Percentiles rank a stretch among this genome's conserved stretches.
Evolutionary conservation across 2,888 invertebrate species (phyloP).

Genomic region (Pterostichus madidus): DNA sequence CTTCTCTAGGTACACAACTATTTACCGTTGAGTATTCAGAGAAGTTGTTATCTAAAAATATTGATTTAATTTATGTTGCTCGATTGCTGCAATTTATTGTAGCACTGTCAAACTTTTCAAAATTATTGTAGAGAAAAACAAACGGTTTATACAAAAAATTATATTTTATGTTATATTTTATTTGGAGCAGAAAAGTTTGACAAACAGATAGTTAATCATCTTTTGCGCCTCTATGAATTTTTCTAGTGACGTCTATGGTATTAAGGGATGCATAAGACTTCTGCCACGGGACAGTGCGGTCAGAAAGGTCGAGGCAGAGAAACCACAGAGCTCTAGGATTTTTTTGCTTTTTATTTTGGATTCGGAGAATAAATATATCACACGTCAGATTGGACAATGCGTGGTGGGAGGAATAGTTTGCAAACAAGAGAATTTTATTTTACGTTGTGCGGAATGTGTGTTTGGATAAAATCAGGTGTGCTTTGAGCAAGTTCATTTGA

Average conservation of each 20-base stretch:
- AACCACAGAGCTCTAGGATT: slow-evolving; percentile 64
- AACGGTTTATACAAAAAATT: too few species aligned
- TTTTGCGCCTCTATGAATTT: neutral
- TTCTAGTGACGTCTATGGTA: neutral
- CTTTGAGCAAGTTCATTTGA: neutral
- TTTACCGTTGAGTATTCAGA: too few species aligned
- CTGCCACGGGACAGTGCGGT: slow-evolving; percentile 52
- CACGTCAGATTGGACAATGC: slow-evolving; percentile 56
- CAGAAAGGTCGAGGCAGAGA: slow-evolving; percentile 48
- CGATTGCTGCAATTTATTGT: too few species aligned
- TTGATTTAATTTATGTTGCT: too few species aligned
- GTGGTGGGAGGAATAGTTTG: slow-evolving; percentile 60
- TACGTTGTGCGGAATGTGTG: neutral
- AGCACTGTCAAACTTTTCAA: too few species aligned
- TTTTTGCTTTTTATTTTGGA: slow-evolving; percentile 26
- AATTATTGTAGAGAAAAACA: too few species aligned
- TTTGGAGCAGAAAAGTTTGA: too few species aligned
- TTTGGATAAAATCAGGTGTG: slow-evolving; percentile 54
- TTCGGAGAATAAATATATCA: slow-evolving; percentile 65
- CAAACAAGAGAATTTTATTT: slow-evolving; percentile 60
- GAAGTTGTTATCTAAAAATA: too few species aligned
- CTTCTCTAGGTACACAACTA: too few species aligned
- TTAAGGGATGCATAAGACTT: neutral
- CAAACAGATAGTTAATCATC: too few species aligned
- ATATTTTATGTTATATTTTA: too few species aligned